phyloP scores from a whole-genome alignment of 2,888 invertebrate species.

The Tipula helvola region DNA sequence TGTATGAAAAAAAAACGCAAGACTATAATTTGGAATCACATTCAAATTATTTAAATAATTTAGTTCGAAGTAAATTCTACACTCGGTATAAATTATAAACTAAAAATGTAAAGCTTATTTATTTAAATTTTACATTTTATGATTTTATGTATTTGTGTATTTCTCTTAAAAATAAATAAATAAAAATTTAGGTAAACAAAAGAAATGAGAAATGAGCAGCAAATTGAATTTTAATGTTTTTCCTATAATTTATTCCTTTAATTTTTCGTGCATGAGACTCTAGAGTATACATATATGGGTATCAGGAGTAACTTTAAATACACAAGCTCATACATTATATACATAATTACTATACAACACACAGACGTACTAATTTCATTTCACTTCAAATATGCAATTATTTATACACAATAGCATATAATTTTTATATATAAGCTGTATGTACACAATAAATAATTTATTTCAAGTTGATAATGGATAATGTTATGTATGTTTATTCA shows the following conservation, averaged over 20 bases:
- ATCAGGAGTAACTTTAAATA: neutral
- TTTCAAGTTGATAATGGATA: neutral
- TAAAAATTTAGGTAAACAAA: neutral
- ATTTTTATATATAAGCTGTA: neutral
- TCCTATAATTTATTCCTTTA: neutral
- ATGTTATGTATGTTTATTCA: neutral
- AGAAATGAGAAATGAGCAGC: neutral
- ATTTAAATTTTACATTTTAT: neutral
- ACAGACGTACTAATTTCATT: neutral
- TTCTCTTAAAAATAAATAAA: too few relatives aligned
- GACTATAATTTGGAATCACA: too few relatives aligned
- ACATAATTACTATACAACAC: neutral
- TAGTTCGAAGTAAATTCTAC: too few relatives aligned
- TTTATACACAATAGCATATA: neutral
- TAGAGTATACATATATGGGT: neutral
- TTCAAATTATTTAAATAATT: too few relatives aligned
- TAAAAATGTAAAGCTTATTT: too few relatives aligned
- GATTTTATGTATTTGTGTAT: too few relatives aligned
- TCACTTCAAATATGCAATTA: neutral
- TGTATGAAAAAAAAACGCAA: too few relatives aligned
- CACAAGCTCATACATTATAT: neutral
- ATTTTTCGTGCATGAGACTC: neutral
- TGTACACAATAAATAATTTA: neutral
- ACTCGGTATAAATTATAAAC: too few relatives aligned
- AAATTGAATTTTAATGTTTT: neutral